A percentile compares a stretch with the other conserved stretches of the same genome.
phyloP scores from a whole-genome alignment of 1,140 invertebrate species.

The Brachionus sp. region DNA sequence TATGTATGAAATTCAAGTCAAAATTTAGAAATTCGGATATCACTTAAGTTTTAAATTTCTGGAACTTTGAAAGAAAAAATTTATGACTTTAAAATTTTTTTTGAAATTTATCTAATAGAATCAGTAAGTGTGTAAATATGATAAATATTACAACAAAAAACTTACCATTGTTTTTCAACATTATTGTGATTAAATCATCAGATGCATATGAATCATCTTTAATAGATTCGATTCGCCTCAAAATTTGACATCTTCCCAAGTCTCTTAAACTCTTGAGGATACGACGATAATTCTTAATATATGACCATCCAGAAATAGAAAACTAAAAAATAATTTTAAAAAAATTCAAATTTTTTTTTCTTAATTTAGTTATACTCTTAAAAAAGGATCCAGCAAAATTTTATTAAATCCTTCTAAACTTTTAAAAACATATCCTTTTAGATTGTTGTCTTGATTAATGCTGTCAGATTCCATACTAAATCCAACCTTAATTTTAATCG shows the following conservation, averaged over 20 bases:
- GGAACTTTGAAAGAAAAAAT: too few species aligned
- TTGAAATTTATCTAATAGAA: neutral
- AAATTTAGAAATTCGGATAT: too few species aligned
- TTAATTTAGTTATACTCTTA: neutral
- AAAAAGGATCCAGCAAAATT: neutral
- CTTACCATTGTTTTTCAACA: neutral
- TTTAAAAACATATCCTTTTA: neutral
- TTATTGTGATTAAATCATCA: neutral
- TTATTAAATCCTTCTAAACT: neutral
- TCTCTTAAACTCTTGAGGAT: neutral
- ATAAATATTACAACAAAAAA: too few species aligned
- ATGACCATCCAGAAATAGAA: neutral
- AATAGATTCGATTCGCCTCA: neutral
- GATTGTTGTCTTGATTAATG: neutral
- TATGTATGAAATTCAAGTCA: too few species aligned
- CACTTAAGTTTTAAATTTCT: too few species aligned
- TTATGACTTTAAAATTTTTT: too few species aligned
- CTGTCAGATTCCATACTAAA: constrained; percentile 20
- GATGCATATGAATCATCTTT: neutral
- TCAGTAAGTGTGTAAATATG: too few species aligned
- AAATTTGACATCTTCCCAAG: constrained; percentile 7
- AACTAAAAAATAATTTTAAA: constrained; percentile 4
- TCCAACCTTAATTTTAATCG: neutral
- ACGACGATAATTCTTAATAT: neutral
- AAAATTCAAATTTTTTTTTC: too few species aligned